Evolutionary conservation across 2,797 vertebrate genomes (phyloP).

Genomic region (Rhinogobio ventralis): DNA sequence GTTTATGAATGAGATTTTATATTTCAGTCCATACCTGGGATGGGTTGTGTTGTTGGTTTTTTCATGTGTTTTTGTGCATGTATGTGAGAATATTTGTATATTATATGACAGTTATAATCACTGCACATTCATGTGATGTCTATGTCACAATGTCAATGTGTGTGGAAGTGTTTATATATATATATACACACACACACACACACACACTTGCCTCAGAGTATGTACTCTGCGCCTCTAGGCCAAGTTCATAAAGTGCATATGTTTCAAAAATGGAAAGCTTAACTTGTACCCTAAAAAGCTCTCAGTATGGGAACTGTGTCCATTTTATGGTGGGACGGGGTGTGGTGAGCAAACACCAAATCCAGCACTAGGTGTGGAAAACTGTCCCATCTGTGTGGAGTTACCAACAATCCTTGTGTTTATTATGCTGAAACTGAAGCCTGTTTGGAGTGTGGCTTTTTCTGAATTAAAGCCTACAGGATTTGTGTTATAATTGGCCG

Average conservation of each 20-base stretch:
- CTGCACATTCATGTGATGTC: too few relatives aligned
- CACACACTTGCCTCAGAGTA: neutral
- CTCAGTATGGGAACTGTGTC: slow-evolving; percentile 50
- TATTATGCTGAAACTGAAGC: slow-evolving; percentile 75
- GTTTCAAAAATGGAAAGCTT: slow-evolving; percentile 55
- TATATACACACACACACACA: neutral
- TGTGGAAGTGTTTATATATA: too few relatives aligned
- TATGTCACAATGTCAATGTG: slow-evolving; percentile 14
- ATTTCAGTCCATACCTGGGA: slow-evolving; percentile 35
- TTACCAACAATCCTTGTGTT: slow-evolving; percentile 76
- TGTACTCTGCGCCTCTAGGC: slow-evolving; percentile 19
- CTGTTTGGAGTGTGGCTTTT: slow-evolving; percentile 72
- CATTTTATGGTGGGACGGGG: slow-evolving; percentile 39
- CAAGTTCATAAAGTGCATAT: slow-evolving; percentile 55
- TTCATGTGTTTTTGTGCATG: slow-evolving; percentile 11
- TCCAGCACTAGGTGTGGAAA: slow-evolving; percentile 77
- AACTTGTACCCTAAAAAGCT: slow-evolving; percentile 39
- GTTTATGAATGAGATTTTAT: slow-evolving; percentile 58
- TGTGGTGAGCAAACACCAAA: slow-evolving; percentile 74
- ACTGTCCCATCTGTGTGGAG: slow-evolving; percentile 75
- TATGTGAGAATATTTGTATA: slow-evolving; percentile 17
- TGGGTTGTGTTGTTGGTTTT: slow-evolving; percentile 60
- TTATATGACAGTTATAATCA: slow-evolving; percentile 18
- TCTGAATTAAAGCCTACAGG: slow-evolving; percentile 64
- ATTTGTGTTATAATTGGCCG: slow-evolving; percentile 58